Evolutionary conservation across 2,113 vertebrate species (phyloP).

Genomic region (Poeciliopsis occidentalis): DNA sequence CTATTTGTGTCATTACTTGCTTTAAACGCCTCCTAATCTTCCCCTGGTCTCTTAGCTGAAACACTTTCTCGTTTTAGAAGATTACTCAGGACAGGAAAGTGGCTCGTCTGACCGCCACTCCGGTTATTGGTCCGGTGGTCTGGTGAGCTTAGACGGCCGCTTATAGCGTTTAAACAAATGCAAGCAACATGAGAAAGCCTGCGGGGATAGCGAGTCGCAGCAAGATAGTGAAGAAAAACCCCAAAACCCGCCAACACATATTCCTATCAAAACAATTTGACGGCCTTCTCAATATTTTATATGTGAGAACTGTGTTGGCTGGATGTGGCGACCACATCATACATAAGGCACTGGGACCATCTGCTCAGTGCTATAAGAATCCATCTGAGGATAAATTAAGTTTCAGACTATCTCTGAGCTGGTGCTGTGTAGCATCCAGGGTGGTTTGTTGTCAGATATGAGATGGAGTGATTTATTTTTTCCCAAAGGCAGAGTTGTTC

Average conservation of each 20-base stretch:
- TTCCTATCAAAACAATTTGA: slow-evolving; percentile 31
- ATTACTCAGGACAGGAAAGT: slow-evolving; percentile 1
- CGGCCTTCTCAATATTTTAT: background rate
- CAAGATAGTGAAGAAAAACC: slow-evolving; percentile 1
- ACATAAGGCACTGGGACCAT: slow-evolving; percentile 15
- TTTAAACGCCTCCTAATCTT: background rate
- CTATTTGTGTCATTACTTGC: background rate
- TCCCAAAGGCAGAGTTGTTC: background rate
- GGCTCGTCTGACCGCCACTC: slow-evolving; percentile 19
- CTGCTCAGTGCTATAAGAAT: slow-evolving; percentile 13
- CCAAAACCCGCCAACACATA: slow-evolving; percentile 40
- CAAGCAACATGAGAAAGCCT: slow-evolving; percentile 50
- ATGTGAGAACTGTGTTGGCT: slow-evolving; percentile 2
- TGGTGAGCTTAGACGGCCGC: slow-evolving; percentile 17
- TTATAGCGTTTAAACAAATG: slow-evolving; percentile 62
- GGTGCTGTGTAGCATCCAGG: slow-evolving; percentile 18
- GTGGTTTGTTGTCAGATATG: slow-evolving; percentile 3
- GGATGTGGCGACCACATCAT: slow-evolving; percentile 40
- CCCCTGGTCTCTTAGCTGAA: background rate
- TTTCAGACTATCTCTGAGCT: slow-evolving; percentile 3
- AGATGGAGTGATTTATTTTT: slow-evolving; percentile 8
- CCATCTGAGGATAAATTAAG: slow-evolving; percentile 30
- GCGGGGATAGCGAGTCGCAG: slow-evolving; percentile 28
- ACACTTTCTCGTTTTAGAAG: background rate
- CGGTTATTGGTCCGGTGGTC: slow-evolving; percentile 32